phyloP scores from a whole-genome alignment of 2,888 invertebrate species.

The Arge pagana region DNA sequence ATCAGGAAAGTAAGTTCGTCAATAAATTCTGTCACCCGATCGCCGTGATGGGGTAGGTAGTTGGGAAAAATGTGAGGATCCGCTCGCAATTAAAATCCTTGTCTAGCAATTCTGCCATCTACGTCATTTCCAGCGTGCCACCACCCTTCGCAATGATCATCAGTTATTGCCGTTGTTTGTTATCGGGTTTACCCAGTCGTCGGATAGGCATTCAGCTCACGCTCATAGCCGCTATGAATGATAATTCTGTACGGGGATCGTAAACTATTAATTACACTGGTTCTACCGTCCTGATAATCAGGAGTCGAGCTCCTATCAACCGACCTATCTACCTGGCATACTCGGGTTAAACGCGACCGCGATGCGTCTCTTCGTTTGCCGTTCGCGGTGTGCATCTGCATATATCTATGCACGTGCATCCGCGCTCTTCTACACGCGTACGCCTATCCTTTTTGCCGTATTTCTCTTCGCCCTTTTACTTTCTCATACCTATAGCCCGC shows the following conservation, averaged over 20 bases:
- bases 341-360: constrained; percentile 3
- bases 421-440: constrained; percentile 5
- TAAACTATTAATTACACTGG: constrained; percentile 46
- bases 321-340: constrained; percentile 11
- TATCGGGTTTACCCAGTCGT: constrained; percentile 31
- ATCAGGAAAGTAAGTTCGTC: too few species aligned
- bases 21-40: too few species aligned
- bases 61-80: not conserved
- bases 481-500: too few species aligned
- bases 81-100: constrained; percentile 4
- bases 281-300: constrained; percentile 37
- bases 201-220: constrained; percentile 38
- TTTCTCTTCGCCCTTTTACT: not conserved
- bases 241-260: constrained; percentile 39
- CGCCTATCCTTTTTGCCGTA: constrained; percentile 24
- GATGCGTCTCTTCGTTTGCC: too few species aligned
- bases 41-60: too few species aligned
- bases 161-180: constrained; percentile 20
- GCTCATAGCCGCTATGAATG: constrained; percentile 39
- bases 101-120: constrained; percentile 2
- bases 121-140: not conserved
- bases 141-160: not conserved
- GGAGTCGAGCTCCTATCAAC: constrained; percentile 33
- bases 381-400: not conserved
- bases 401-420: constrained; percentile 14